phyloP scores from a whole-genome alignment of 1,140 invertebrate genomes.

The Drosophila malerkotliana region DNA sequence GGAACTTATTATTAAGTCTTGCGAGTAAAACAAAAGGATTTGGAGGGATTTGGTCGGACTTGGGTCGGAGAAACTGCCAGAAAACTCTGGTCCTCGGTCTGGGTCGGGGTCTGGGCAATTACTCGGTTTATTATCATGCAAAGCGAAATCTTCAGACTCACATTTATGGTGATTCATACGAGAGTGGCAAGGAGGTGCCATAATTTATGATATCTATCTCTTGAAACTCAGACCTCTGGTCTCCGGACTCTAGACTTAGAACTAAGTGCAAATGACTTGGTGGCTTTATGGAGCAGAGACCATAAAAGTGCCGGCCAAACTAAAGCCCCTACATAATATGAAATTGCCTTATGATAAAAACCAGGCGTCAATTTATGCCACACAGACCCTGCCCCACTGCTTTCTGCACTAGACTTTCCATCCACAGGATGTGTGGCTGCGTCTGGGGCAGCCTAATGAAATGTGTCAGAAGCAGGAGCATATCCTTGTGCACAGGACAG shows the following conservation, averaged over 20 bases:
- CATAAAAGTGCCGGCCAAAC: conserved; percentile 64
- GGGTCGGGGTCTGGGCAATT: conserved; percentile 11
- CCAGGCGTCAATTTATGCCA: conserved; percentile 72
- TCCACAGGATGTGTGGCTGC: conserved; percentile 11
- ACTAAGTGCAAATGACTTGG: conserved; percentile 74
- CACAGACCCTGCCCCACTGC: conserved; percentile 25
- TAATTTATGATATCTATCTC: conserved; percentile 60
- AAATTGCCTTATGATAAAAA: conserved; percentile 80
- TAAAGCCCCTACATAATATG: conserved; percentile 63
- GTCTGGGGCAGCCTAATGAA: conserved; percentile 67
- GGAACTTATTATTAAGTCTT: conserved; percentile 70
- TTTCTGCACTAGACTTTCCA: conserved; percentile 1
- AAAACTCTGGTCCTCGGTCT: neutral
- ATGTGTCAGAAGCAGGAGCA: conserved; percentile 74
- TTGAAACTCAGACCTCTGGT: neutral
- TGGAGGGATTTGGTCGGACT: conserved; percentile 53
- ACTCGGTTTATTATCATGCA: conserved; percentile 47
- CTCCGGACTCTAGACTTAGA: conserved; percentile 3
- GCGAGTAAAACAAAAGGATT: conserved; percentile 65
- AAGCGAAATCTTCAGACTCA: conserved; percentile 33
- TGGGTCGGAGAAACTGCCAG: conserved; percentile 9
- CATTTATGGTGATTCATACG: conserved; percentile 46
- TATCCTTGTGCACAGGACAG: conserved; percentile 42
- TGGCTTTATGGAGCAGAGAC: conserved; percentile 54
- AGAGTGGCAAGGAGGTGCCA: conserved; percentile 52